Evolutionary conservation across 2,797 vertebrate genomes (phyloP).

Genomic region (Hirundo rustica): DNA sequence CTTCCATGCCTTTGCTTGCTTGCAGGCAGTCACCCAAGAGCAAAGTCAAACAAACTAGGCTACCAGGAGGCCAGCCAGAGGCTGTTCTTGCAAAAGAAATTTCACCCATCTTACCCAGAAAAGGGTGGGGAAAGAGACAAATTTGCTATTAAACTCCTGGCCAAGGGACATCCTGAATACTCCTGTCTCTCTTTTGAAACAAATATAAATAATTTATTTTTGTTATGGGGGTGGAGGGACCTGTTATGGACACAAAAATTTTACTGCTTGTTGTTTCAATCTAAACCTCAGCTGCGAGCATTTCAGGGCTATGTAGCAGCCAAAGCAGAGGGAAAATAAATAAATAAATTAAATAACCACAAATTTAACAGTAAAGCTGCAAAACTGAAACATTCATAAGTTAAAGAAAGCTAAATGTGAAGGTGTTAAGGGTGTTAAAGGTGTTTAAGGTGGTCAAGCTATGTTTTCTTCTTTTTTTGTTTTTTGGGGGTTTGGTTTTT

Average conservation of each 20-base stretch:
- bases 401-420: slow-evolving; percentile 9
- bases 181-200: slow-evolving; percentile 33
- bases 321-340: not conserved
- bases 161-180: slow-evolving; percentile 4
- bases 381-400: not conserved
- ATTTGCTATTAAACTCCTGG: slow-evolving; percentile 29
- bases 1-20: slow-evolving; percentile 47
- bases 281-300: not conserved
- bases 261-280: slow-evolving; percentile 14
- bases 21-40: slow-evolving; percentile 60
- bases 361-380: not conserved
- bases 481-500: too few species aligned
- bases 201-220: slow-evolving; percentile 23
- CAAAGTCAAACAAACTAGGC: slow-evolving; percentile 57
- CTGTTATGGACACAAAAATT: not conserved
- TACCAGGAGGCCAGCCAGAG: slow-evolving; percentile 65
- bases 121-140: slow-evolving; percentile 59
- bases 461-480: not conserved
- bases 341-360: not conserved
- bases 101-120: slow-evolving; percentile 64
- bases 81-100: slow-evolving; percentile 60
- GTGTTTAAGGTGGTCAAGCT: not conserved
- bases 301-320: not conserved
- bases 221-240: not conserved
- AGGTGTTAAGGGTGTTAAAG: not conserved